A percentile compares a stretch with the other conserved stretches of the same genome.
Evolutionary conservation across 2,113 vertebrate species (phyloP).

Genomic region (Etheostoma spectabile): DNA sequence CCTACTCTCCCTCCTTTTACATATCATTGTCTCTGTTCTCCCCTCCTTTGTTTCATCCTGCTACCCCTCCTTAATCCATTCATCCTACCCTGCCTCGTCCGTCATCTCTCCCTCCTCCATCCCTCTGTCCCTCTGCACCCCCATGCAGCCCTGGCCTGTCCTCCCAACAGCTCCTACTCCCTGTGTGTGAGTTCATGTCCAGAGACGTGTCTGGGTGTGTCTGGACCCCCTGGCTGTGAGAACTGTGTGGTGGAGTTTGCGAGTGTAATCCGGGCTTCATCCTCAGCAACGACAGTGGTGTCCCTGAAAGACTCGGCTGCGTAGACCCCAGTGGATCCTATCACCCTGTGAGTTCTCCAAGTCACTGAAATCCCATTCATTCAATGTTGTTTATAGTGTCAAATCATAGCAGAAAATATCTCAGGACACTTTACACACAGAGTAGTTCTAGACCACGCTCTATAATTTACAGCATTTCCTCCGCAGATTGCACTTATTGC

Average conservation of each 20-base stretch:
- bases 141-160: slow-evolving; percentile 80
- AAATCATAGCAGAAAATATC: background rate
- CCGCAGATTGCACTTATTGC: too few relatives aligned
- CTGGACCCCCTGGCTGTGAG: slow-evolving; percentile 69
- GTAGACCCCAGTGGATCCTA: slow-evolving; percentile 76
- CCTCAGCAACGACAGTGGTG: slow-evolving; percentile 81
- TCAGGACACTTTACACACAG: too few relatives aligned
- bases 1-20: too few relatives aligned
- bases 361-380: background rate
- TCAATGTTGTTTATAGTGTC: too few relatives aligned
- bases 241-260: slow-evolving; percentile 84
- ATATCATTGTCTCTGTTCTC: too few relatives aligned
- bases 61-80: too few relatives aligned
- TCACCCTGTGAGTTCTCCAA: slow-evolving; percentile 77
- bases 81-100: too few relatives aligned
- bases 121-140: background rate
- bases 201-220: slow-evolving; percentile 78
- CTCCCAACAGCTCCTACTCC: slow-evolving; percentile 85
- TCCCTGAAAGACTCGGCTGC: slow-evolving; percentile 82
- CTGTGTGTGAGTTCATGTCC: slow-evolving; percentile 83
- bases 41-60: too few relatives aligned
- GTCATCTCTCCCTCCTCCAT: background rate
- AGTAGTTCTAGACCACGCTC: too few relatives aligned
- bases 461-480: too few relatives aligned
- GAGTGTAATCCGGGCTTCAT: slow-evolving; percentile 84